Evolutionary conservation across 2,113 vertebrate species (phyloP).

Genomic region (Acinonyx jubatus): DNA sequence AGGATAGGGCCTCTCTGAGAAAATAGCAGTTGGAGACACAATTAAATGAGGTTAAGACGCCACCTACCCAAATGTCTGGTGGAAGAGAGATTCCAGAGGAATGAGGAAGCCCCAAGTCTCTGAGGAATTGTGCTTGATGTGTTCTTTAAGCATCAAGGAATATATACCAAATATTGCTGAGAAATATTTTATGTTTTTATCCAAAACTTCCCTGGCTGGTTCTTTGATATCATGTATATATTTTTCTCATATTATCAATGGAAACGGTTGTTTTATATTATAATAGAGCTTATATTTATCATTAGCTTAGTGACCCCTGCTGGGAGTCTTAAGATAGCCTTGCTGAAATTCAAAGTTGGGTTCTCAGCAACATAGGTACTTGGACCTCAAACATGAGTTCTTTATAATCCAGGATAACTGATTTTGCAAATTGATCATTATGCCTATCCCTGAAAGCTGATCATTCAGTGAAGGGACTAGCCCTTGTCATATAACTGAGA

Average conservation of each 20-base stretch:
- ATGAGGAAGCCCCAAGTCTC: neutral
- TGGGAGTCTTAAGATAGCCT: slow-evolving; percentile 72
- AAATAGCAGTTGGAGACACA: neutral
- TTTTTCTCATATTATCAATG: neutral
- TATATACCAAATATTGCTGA: neutral
- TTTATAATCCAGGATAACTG: neutral
- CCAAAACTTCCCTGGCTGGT: neutral
- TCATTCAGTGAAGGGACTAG: neutral
- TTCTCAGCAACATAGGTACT: neutral
- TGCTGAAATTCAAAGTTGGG: neutral
- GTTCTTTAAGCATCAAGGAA: neutral
- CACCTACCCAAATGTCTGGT: rapidly evolving
- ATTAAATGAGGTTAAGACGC: neutral
- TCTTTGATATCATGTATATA: neutral
- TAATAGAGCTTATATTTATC: slow-evolving; percentile 59
- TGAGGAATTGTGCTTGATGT: rapidly evolving
- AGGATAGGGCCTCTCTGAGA: neutral
- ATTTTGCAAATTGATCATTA: neutral
- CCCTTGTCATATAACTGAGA: neutral
- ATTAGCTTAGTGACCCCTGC: slow-evolving; percentile 80
- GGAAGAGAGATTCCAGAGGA: neutral
- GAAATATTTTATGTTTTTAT: neutral
- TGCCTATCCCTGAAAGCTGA: neutral
- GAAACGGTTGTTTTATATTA: neutral
- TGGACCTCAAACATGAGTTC: neutral